A percentile compares a stretch with the other conserved stretches of the same genome.
Conservation (phyloP, 2,797 vertebrate species). For the Dendrocincla tyrannina region DNA sequence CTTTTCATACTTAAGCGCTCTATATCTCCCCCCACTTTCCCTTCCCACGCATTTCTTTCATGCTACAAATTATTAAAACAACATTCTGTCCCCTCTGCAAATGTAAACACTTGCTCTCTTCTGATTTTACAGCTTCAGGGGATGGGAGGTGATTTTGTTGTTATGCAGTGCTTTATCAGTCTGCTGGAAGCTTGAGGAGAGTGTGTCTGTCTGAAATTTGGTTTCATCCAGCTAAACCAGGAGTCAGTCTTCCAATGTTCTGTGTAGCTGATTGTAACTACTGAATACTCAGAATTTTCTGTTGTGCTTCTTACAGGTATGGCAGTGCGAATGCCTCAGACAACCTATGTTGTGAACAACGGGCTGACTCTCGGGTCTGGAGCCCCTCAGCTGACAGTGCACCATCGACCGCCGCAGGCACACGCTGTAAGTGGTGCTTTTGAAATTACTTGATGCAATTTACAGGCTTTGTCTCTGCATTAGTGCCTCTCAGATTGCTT, state of each 20-base stretch:
- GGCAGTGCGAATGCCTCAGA: conserved; percentile 83
- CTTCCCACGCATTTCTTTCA: not conserved
- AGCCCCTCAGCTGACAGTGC: conserved; percentile 86
- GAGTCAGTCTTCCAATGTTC: not conserved
- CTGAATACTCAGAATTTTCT: not conserved
- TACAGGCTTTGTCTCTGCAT: not conserved
- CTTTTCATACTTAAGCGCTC: not conserved
- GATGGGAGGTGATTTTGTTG: not conserved
- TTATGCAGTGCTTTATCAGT: not conserved
- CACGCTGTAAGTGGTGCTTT: conserved; percentile 67
- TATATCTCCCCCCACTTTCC: not conserved
- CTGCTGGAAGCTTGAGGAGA: not conserved
- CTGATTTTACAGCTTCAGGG: not conserved
- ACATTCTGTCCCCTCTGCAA: not conserved
- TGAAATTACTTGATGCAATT: not conserved
- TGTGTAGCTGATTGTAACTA: not conserved
- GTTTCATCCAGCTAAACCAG: not conserved
- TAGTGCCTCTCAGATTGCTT: not conserved
- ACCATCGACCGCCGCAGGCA: conserved; percentile 88
- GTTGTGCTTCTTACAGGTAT: conserved; percentile 71
- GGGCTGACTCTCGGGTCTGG: conserved; percentile 78
- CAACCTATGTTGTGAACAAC: conserved; percentile 81
- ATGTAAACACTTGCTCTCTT: not conserved
- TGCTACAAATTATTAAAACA: not conserved
- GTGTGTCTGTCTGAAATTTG: not conserved